phyloP scores from a whole-genome alignment of 1,140 invertebrate genomes.

The Saccostrea cuccullata region DNA sequence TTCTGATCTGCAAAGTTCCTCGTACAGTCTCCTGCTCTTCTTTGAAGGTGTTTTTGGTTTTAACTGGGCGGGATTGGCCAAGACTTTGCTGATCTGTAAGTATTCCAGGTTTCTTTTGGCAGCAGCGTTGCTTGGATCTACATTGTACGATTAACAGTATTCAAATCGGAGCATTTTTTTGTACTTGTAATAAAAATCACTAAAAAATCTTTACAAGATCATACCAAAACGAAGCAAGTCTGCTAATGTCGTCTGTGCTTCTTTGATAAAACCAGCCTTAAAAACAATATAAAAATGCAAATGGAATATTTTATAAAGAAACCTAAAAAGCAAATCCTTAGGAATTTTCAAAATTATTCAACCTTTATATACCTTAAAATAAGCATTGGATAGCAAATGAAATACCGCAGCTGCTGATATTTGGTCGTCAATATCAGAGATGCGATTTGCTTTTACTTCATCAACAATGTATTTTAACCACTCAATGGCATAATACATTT shows the following conservation, averaged over 20 bases:
- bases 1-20: background rate
- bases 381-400: constrained; percentile 4
- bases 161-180: background rate
- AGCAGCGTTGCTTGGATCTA: constrained; percentile 1
- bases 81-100: background rate
- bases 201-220: background rate
- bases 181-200: background rate
- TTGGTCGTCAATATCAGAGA: background rate
- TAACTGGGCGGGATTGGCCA: background rate
- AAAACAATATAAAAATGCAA: background rate
- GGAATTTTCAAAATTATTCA: too few relatives aligned
- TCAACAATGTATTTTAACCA: constrained; percentile 21
- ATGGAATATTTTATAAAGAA: too few relatives aligned
- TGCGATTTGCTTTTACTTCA: constrained; percentile 23
- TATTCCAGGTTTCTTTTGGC: constrained; percentile 33
- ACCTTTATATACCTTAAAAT: background rate
- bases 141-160: background rate
- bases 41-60: background rate
- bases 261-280: constrained; percentile 21
- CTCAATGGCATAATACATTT: constrained; percentile 15
- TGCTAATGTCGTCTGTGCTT: background rate
- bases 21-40: constrained; percentile 3
- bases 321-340: too few relatives aligned
- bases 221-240: background rate
- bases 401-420: background rate